Evolutionary conservation across 1,140 invertebrate genomes (phyloP).

Genomic region (Ectropis grisescens): DNA sequence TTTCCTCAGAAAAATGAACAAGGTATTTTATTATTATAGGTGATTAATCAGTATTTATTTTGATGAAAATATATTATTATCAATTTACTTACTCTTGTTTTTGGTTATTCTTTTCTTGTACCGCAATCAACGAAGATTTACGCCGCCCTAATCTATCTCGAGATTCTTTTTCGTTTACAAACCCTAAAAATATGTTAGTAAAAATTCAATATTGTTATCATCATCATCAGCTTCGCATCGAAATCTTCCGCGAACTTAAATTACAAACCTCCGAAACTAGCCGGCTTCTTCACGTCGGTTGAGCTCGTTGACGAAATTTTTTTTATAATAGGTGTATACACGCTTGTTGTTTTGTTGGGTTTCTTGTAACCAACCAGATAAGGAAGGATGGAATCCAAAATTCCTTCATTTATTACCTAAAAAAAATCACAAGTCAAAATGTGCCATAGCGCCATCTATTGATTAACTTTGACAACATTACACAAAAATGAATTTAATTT

Average conservation of each 20-base stretch:
- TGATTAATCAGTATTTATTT: too few species aligned
- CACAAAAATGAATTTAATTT: too few species aligned
- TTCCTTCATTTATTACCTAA: conserved; percentile 81
- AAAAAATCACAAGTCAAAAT: too few species aligned
- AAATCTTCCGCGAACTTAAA: too few species aligned
- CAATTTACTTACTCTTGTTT: conserved; percentile 53
- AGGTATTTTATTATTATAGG: too few species aligned
- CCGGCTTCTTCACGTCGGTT: conserved; percentile 66
- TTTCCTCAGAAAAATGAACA: too few species aligned
- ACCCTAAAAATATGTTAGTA: conserved; percentile 28
- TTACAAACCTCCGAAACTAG: conserved; percentile 65
- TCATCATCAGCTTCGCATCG: too few species aligned
- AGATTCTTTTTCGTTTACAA: conserved; percentile 56
- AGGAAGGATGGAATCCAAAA: conserved; percentile 82
- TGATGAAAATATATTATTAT: too few species aligned
- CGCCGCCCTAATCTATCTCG: conserved; percentile 57
- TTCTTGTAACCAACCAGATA: conserved; percentile 73
- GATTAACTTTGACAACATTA: too few species aligned
- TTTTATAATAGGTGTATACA: conserved; percentile 71
- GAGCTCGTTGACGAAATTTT: conserved; percentile 42
- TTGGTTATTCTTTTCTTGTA: conserved; percentile 44
- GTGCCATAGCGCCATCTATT: conserved; percentile 17
- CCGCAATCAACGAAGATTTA: conserved; percentile 53
- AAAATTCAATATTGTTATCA: too few species aligned
- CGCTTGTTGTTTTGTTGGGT: conserved; percentile 54